Evolutionary conservation across 2,888 invertebrate species (phyloP), one percentile per base, ranked within the genome.

Genomic region (Tromatobia lineatoria): DNA sequence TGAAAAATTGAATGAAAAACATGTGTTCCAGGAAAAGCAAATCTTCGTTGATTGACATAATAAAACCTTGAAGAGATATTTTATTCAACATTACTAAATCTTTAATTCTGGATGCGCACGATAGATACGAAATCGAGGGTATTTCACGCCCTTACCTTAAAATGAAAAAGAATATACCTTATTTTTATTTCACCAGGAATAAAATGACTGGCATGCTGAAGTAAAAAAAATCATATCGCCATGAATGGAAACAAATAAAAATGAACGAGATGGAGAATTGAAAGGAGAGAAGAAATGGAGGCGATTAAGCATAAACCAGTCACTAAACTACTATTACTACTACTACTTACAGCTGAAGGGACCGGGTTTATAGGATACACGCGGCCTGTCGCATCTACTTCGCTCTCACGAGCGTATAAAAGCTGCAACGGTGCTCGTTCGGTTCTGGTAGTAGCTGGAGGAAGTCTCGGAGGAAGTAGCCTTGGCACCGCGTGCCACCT

Each of bases 401-500:
- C 50, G 80, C 79, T 71, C 75, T 47, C 29, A 70, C 38, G 42
- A 83, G 57, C 54, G 59, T 82, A 64, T 20, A 61, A 82, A 74
- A 74, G 52, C 67, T n/a, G 61, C 20, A 73, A 79, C 45, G 69
- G 61, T 29, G 18, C 50, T 50, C 25, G 8, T 29, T 45, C 47
- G 38, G 20, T 50, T 45, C 42, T 57, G 54, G 34, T 76, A 66
- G 54, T 64, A 45, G 70, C 70, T 59, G 15, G 73, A 67, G 50
- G 73, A 82, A 82, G 67, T 73, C 71, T 76, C 57, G 66, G 20
- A 76, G 78, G 74, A 82, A 82, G 78, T 45, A 79, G 75, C 71
- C 74, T 76, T 45, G 83, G 73, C 67, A 80, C 83, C 83, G 83
- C 83, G 83, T 83, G 83, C 80, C 83, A 83, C 83, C 83, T 83